Evolutionary conservation across 2,888 invertebrate species (phyloP).

Genomic region (Eristalinus sepulchralis): DNA sequence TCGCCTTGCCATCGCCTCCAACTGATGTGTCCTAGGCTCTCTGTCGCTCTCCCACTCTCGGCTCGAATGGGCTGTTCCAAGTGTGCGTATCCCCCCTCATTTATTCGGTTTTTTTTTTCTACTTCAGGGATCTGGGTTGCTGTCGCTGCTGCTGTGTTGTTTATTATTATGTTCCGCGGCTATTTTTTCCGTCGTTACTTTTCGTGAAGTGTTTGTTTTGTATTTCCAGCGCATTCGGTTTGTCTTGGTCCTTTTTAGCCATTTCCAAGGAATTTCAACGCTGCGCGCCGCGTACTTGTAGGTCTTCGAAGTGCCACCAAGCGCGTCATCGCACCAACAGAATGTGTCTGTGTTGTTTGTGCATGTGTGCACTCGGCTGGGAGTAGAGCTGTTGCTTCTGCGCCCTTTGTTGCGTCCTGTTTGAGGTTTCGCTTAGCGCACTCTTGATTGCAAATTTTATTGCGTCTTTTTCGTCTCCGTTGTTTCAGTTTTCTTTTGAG

Average conservation of each 20-base stretch:
- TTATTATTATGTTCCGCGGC: conserved; percentile 38
- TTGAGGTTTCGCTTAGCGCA: conserved; percentile 49
- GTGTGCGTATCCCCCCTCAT: not conserved
- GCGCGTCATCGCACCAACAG: conserved; percentile 13
- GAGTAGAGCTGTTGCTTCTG: conserved; percentile 55
- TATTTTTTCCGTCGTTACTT: conserved; percentile 34
- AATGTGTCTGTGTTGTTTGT: conserved; percentile 4
- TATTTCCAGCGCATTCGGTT: conserved; percentile 16
- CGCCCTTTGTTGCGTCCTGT: conserved; percentile 56
- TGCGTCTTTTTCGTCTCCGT: conserved; percentile 8
- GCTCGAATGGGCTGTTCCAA: not conserved
- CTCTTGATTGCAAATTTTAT: conserved; percentile 55
- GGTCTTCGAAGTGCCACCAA: conserved; percentile 45
- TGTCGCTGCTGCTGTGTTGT: conserved; percentile 8
- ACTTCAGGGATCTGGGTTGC: conserved; percentile 21
- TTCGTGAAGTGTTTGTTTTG: conserved; percentile 24
- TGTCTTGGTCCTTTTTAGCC: conserved; percentile 61
- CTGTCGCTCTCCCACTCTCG: not conserved
- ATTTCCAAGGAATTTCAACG: conserved; percentile 59
- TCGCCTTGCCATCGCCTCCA: not conserved
- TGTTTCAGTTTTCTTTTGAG: not conserved
- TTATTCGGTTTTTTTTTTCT: conserved; percentile 14
- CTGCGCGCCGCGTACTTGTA: conserved; percentile 32
- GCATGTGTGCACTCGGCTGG: conserved; percentile 1
- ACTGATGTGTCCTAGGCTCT: not conserved